Evolutionary conservation across 2,113 vertebrate genomes (phyloP), one percentile per base, ranked within the genome.

Genomic region (Zingel zingel): DNA sequence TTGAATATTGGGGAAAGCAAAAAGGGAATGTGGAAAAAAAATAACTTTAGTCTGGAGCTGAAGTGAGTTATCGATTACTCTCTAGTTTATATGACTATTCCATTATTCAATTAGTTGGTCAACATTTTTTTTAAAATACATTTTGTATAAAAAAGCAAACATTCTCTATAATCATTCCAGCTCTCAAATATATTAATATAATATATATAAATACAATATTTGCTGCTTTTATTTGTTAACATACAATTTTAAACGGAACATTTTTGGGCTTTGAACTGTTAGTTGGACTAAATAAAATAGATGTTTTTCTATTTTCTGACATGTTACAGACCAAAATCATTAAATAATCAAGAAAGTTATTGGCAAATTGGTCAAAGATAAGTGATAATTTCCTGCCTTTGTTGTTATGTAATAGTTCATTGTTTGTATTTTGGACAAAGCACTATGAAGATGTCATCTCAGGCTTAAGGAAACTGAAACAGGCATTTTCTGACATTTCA

Each of bases 381-480:
- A 43, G 39, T 43, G 39, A 43, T 43, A 3, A 43, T 43, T 10
- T 43, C 39, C 39, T 43, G 39, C 39, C 39, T 11, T 43, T 43
- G 39, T 43, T 43, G 39, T 43, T 43, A 43, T 11, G 10, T 11
- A 5, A 19, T 15, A 23, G 13, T 12, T 56, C 1, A 27, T 27
- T 43, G 43, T 75, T 18, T 7, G 47, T 16, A 5, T 19, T 69
- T 33, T 27, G 21, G 48, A 25, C 14, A 18, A 30, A 47, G 48
- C 27, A 33, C 30, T 6, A 27, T 50, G 11, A 70, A 39, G n/a
- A 63, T 16, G 30, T 58, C 30, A 39, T 50, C 18, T 56, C 15
- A 61, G 16, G n/a, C 18, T 53, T 30, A 19, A 61, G 25, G 18
- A 64, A 58, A 65, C 25, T 64, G 4, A 53, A 62, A 79, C 66